Conservation (phyloP, 2,797 vertebrate species). For the Protonibea diacanthus region DNA sequence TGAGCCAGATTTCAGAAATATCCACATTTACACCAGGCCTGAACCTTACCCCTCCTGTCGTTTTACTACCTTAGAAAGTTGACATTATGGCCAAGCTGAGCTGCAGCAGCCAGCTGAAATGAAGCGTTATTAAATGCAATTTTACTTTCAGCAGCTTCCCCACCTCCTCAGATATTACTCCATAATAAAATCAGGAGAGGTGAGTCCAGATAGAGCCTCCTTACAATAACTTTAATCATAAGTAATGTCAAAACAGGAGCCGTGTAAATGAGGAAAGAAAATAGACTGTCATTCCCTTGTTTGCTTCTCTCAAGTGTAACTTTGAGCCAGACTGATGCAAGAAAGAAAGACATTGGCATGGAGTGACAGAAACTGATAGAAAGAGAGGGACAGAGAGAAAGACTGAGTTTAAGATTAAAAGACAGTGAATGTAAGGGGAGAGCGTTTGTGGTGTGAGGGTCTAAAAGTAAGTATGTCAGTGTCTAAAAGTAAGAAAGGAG, state of each 20-base stretch:
- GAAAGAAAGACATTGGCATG: constrained; percentile 7
- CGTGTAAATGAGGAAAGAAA: background rate
- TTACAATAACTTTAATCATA: constrained; percentile 40
- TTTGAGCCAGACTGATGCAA: constrained; percentile 33
- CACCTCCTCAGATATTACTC: constrained; percentile 20
- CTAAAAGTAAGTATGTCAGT: background rate
- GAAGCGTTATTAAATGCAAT: constrained; percentile 55
- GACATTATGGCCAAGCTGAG: constrained; percentile 42
- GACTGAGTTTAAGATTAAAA: constrained; percentile 38
- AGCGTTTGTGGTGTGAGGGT: constrained; percentile 2
- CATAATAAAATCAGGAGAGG: constrained; percentile 37
- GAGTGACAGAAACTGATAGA: constrained; percentile 23
- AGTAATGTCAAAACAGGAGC: constrained; percentile 31
- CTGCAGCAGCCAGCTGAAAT: constrained; percentile 44
- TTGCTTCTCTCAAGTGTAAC: constrained; percentile 15
- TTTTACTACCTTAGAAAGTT: constrained; percentile 40
- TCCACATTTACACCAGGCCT: constrained; percentile 52
- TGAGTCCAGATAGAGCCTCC: constrained; percentile 6
- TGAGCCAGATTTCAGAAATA: constrained; percentile 54
- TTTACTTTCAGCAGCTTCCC: constrained; percentile 40
- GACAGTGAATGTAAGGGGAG: constrained; percentile 9
- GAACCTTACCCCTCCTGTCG: constrained; percentile 50
- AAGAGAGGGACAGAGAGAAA: constrained; percentile 13
- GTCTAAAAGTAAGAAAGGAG: constrained; percentile 32
- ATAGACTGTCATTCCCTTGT: constrained; percentile 9